Conservation (phyloP, 2,797 vertebrate species). For the Phoeniculus purpureus region DNA sequence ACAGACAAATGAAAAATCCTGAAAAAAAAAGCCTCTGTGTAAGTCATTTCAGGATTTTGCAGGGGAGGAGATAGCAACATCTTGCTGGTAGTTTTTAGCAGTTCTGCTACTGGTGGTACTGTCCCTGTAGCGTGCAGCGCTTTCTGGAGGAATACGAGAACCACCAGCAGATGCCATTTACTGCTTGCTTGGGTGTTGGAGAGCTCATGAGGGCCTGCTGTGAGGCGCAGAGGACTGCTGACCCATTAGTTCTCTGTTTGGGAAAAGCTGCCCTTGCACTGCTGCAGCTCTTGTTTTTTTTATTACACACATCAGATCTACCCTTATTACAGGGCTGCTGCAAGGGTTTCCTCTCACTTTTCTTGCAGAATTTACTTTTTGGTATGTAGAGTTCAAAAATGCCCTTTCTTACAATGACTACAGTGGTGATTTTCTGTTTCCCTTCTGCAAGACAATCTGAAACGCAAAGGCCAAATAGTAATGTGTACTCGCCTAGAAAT, state of each 20-base stretch:
- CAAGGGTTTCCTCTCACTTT: background rate
- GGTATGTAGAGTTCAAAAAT: background rate
- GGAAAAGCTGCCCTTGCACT: background rate
- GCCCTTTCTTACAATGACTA: background rate
- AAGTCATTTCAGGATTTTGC: background rate
- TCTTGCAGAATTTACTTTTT: background rate
- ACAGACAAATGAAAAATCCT: background rate
- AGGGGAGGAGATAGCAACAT: background rate
- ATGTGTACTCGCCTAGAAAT: slow-evolving; percentile 3
- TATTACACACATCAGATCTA: background rate
- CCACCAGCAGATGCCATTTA: background rate
- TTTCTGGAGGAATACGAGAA: background rate
- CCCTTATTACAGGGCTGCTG: background rate
- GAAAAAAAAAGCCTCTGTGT: background rate
- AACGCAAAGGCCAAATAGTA: background rate
- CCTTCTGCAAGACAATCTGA: background rate
- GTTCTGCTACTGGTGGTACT: background rate
- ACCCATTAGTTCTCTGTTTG: background rate
- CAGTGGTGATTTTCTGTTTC: background rate
- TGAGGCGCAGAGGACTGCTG: background rate
- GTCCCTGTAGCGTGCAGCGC: background rate
- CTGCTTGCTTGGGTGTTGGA: background rate
- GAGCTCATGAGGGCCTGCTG: background rate
- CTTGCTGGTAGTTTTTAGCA: background rate
- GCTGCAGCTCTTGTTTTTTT: background rate